Conservation (phyloP, 2,888 invertebrate species). For the Brenthis hecate region DNA sequence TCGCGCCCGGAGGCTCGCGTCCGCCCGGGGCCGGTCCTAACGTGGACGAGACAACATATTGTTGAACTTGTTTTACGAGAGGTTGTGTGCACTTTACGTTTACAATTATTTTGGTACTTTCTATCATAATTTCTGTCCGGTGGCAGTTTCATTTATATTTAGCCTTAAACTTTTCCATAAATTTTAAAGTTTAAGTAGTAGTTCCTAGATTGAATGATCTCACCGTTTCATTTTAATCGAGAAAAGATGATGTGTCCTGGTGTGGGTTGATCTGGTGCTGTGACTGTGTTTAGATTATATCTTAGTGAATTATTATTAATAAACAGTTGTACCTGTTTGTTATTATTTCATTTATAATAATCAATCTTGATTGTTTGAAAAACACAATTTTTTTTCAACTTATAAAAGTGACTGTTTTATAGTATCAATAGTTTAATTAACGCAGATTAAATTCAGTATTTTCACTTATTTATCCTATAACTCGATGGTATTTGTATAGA, state of each 20-base stretch:
- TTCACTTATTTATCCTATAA: too few species aligned
- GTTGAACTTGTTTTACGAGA: slow-evolving; percentile 14
- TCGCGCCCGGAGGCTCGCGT: not conserved
- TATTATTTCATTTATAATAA: too few species aligned
- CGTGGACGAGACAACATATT: slow-evolving; percentile 38
- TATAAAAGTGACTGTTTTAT: too few species aligned
- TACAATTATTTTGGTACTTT: not conserved
- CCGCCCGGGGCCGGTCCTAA: slow-evolving; percentile 12
- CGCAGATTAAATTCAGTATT: too few species aligned
- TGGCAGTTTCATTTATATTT: slow-evolving; percentile 10
- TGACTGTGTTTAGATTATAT: too few species aligned
- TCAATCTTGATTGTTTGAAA: too few species aligned
- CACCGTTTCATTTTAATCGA: slow-evolving; percentile 1
- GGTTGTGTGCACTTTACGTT: not conserved
- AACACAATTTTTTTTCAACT: too few species aligned
- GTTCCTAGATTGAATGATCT: not conserved
- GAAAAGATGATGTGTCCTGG: not conserved
- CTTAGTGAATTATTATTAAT: too few species aligned
- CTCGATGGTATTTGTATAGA: not conserved
- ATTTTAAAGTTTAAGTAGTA: not conserved
- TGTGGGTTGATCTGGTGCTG: too few species aligned
- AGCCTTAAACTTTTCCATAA: not conserved
- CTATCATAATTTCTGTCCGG: slow-evolving; percentile 7
- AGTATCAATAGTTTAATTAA: too few species aligned
- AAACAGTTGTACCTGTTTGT: too few species aligned